Conservation (phyloP, 2,888 invertebrate species). For the Actias luna region DNA sequence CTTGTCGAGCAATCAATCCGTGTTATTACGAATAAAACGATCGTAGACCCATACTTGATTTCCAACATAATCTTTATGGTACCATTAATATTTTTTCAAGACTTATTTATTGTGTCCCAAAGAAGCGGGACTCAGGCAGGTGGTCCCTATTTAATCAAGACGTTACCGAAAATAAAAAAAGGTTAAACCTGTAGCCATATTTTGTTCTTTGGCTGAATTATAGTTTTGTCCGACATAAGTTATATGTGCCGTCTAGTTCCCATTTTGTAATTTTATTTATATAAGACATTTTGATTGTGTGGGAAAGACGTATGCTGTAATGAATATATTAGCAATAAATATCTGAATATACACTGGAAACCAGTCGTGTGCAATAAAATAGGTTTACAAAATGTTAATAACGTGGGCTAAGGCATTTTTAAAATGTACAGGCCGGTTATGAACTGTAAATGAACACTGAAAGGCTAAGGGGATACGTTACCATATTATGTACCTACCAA, state of each 20-base stretch:
- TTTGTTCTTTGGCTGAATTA: conserved; percentile 75
- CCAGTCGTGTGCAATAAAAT: conserved; percentile 66
- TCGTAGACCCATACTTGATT: conserved; percentile 64
- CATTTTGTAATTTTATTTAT: conserved; percentile 72
- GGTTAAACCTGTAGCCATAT: conserved; percentile 64
- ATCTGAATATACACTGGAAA: conserved; percentile 44
- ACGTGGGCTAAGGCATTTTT: conserved; percentile 56
- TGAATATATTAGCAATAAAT: conserved; percentile 79
- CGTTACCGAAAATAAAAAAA: conserved; percentile 76
- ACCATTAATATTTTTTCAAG: conserved; percentile 70
- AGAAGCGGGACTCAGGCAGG: conserved; percentile 67
- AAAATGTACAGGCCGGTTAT: conserved; percentile 42
- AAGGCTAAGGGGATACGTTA: conserved; percentile 28
- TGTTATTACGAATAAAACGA: conserved; percentile 55
- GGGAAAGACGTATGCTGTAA: conserved; percentile 73
- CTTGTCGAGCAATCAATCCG: conserved; percentile 46
- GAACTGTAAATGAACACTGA: conserved; percentile 31
- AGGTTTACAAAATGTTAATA: conserved; percentile 66
- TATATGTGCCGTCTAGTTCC: conserved; percentile 56
- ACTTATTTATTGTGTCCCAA: conserved; percentile 71
- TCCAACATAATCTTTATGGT: conserved; percentile 72
- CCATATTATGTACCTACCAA: conserved; percentile 26
- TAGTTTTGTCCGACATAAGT: conserved; percentile 66
- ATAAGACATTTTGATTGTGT: conserved; percentile 69
- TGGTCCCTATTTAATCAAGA: conserved; percentile 82